phyloP scores from a whole-genome alignment of 2,888 invertebrate species.

The Pristionchus fissidentatus region DNA sequence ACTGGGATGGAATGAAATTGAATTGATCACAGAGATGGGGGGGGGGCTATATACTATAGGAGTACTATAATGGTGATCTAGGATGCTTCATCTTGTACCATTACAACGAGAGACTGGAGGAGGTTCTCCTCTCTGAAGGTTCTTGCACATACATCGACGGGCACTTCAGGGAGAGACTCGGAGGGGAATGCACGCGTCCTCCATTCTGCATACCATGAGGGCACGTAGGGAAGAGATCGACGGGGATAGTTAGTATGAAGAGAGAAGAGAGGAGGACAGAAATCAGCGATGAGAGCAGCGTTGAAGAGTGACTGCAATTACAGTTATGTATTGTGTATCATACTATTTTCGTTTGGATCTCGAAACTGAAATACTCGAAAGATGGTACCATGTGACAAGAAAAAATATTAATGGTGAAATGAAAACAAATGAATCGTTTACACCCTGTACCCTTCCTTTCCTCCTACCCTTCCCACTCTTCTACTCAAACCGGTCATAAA shows the following conservation, averaged over 20 bases:
- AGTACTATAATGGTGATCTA: background rate
- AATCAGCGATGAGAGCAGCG: background rate
- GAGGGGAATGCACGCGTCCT: slow-evolving; percentile 2
- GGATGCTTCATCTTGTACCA: slow-evolving; percentile 46
- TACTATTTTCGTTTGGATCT: too few relatives aligned
- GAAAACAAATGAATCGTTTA: too few relatives aligned
- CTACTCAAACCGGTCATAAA: too few relatives aligned
- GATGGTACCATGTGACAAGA: too few relatives aligned
- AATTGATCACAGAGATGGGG: background rate
- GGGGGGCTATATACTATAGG: background rate
- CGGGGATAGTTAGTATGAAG: slow-evolving; percentile 47
- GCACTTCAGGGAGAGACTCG: background rate
- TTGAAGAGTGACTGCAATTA: slow-evolving; percentile 44
- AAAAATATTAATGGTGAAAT: too few relatives aligned
- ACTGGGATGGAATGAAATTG: slow-evolving; percentile 15
- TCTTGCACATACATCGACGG: background rate
- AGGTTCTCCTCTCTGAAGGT: slow-evolving; percentile 38
- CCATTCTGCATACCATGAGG: slow-evolving; percentile 41
- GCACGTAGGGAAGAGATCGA: slow-evolving; percentile 18
- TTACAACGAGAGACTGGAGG: slow-evolving; percentile 42
- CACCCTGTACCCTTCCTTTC: too few relatives aligned
- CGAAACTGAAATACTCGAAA: too few relatives aligned
- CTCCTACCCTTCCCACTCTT: too few relatives aligned
- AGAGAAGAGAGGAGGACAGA: slow-evolving; percentile 42
- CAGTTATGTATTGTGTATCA: too few relatives aligned